These are phyloP conservation scores for Aphelinus certus DNA, from an alignment of 1,140 invertebrate species.

Conservation along the genomic window DNA sequence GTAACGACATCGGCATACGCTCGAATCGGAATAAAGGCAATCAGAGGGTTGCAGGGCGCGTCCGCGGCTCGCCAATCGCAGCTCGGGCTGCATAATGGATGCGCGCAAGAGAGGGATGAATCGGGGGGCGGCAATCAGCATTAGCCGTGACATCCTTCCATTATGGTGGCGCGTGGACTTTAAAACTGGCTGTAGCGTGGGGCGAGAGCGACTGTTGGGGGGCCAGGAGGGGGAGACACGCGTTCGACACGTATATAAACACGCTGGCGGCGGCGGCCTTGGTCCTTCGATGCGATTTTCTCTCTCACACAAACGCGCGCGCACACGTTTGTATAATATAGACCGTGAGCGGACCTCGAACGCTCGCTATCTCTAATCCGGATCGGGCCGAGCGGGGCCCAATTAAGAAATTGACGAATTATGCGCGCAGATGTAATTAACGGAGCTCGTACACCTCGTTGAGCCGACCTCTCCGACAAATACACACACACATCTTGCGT, in stretches of 20 bases:
- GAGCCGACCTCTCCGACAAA: too few relatives aligned
- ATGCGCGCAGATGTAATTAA: conserved; percentile 52
- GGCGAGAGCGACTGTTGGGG: not conserved
- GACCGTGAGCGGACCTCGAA: not conserved
- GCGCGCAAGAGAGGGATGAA: conserved; percentile 15
- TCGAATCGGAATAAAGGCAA: too few relatives aligned
- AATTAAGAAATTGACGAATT: conserved; percentile 55
- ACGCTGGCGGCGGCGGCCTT: too few relatives aligned
- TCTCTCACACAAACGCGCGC: conserved; percentile 6
- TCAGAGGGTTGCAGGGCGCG: too few relatives aligned
- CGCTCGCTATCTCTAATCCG: conserved; percentile 23
- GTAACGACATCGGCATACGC: too few relatives aligned
- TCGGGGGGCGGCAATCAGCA: conserved; percentile 34
- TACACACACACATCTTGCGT: too few relatives aligned
- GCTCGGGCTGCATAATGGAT: conserved; percentile 36
- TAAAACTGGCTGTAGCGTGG: conserved; percentile 18
- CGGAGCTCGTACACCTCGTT: conserved; percentile 32
- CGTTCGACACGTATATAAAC: not conserved
- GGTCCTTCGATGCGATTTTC: not conserved
- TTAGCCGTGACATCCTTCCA: conserved; percentile 39
- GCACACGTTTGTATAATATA: too few relatives aligned
- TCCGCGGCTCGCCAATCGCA: conserved; percentile 26
- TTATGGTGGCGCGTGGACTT: conserved; percentile 38
- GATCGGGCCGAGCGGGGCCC: conserved; percentile 35
- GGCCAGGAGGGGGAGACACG: too few relatives aligned